Evolutionary conservation across 2,888 invertebrate genomes (phyloP).

Genomic region (Petrolisthes cinctipes): DNA sequence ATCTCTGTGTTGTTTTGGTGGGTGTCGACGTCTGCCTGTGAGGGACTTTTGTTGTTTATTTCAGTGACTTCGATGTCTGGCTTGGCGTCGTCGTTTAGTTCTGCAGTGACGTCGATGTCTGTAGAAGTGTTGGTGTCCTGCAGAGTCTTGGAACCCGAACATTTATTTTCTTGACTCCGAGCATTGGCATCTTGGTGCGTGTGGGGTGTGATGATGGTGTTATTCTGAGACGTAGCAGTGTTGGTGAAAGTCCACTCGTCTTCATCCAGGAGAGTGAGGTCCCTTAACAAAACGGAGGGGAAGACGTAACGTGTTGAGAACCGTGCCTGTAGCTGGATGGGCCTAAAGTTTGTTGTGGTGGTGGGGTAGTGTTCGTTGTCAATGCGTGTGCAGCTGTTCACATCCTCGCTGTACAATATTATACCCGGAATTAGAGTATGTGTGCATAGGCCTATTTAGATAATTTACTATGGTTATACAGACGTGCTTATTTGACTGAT

Average conservation of each 20-base stretch:
- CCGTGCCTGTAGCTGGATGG: background rate
- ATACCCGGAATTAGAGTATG: too few species aligned
- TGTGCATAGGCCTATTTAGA: too few species aligned
- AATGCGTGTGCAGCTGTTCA: slow-evolving; percentile 36
- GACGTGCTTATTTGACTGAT: too few species aligned
- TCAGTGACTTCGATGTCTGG: background rate
- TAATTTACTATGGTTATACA: too few species aligned
- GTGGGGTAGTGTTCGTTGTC: background rate
- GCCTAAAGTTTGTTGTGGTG: background rate
- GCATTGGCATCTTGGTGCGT: background rate
- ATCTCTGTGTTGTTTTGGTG: background rate
- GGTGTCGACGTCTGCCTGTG: background rate
- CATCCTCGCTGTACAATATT: slow-evolving; percentile 10
- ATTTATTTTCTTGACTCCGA: background rate
- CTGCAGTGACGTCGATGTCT: background rate
- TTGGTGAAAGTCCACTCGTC: background rate
- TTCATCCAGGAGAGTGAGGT: background rate
- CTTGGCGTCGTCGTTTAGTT: background rate
- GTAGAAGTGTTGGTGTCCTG: background rate
- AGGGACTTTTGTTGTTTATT: background rate
- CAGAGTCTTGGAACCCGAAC: background rate
- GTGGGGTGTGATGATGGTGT: too few species aligned
- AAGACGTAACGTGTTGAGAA: background rate
- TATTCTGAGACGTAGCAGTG: background rate
- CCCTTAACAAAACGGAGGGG: slow-evolving; percentile 8